Percentiles rank a stretch among this genome's conserved stretches.
Evolutionary conservation across 2,113 vertebrate genomes (phyloP).

Genomic region (Mastomys coucha): DNA sequence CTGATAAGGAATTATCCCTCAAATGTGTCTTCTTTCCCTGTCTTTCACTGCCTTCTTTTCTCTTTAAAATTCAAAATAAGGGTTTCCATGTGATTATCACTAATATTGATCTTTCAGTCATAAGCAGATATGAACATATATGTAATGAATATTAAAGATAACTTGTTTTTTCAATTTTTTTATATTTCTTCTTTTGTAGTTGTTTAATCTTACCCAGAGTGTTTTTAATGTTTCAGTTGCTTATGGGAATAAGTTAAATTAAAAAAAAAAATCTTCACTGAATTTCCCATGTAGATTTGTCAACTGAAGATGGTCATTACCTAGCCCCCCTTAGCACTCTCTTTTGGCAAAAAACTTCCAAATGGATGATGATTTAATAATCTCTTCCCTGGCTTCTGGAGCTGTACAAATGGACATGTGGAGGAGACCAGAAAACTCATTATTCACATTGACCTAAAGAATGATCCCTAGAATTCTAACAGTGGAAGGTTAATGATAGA

Average conservation of each 20-base stretch:
- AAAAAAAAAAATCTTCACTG: background rate
- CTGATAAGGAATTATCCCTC: background rate
- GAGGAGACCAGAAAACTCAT: slow-evolving; percentile 64
- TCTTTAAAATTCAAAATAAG: slow-evolving; percentile 4
- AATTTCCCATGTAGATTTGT: background rate
- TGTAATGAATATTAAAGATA: background rate
- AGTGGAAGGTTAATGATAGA: slow-evolving; percentile 69
- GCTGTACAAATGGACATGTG: slow-evolving; percentile 56
- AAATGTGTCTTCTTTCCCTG: background rate
- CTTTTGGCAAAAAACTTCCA: background rate
- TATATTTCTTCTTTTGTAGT: background rate
- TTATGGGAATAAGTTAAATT: slow-evolving; percentile 38
- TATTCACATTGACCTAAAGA: slow-evolving; percentile 69
- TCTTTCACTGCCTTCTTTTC: background rate
- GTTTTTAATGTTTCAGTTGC: background rate
- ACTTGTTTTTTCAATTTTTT: background rate
- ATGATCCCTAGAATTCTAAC: slow-evolving; percentile 57
- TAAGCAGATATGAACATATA: background rate
- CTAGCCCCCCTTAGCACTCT: background rate
- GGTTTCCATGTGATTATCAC: background rate
- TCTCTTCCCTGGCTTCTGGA: background rate
- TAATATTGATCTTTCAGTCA: background rate
- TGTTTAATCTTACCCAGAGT: background rate
- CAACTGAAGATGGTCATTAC: background rate
- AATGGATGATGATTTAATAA: slow-evolving; percentile 52